phyloP scores from a whole-genome alignment of 2,113 vertebrate species.

The Eleginops maclovinus region DNA sequence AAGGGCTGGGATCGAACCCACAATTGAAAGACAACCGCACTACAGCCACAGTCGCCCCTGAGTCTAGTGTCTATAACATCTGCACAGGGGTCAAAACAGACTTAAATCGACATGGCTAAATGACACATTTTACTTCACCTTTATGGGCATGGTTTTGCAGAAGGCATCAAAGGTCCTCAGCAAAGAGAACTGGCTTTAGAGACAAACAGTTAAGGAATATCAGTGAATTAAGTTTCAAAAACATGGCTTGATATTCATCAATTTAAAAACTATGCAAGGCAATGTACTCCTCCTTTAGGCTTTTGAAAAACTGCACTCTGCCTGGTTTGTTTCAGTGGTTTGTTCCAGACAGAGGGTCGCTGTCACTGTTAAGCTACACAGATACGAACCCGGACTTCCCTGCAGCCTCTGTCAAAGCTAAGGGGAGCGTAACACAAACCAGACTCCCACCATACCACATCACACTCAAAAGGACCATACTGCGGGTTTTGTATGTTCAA shows the following conservation, averaged over 20 bases:
- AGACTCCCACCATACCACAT: constrained; percentile 10
- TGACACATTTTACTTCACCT: background rate
- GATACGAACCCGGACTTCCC: background rate
- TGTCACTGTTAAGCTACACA: constrained; percentile 11
- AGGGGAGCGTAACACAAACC: constrained; percentile 26
- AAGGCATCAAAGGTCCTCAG: background rate
- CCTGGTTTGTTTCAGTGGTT: constrained; percentile 13
- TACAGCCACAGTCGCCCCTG: no score
- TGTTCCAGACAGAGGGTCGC: background rate
- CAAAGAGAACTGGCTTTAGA: background rate
- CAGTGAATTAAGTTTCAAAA: background rate
- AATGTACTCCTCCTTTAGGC: background rate
- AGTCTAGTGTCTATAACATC: no score
- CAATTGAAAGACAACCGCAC: no score
- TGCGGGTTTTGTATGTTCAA: constrained; percentile 7
- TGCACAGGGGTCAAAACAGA: background rate
- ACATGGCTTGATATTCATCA: background rate
- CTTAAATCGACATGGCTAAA: background rate
- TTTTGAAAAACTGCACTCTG: background rate
- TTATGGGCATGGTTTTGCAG: background rate
- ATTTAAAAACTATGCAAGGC: background rate
- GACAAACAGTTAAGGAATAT: background rate
- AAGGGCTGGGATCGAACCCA: no score
- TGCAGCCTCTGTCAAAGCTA: constrained; percentile 14
- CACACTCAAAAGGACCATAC: background rate